Percentiles rank a stretch among this genome's conserved stretches.
phyloP scores from a whole-genome alignment of 2,888 invertebrate genomes.

The Conchocele bisecta region DNA sequence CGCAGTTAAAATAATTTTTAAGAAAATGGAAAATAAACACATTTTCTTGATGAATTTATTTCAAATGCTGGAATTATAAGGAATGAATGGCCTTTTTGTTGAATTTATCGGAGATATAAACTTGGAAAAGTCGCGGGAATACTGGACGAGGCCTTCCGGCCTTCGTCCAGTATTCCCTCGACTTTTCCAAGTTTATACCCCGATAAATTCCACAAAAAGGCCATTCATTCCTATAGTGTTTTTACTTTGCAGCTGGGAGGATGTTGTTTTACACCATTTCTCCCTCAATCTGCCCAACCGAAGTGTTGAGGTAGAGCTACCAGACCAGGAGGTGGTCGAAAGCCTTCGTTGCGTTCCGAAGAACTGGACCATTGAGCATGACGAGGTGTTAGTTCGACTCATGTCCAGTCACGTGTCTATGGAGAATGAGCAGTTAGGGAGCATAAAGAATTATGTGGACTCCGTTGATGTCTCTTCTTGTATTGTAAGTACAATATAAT shows the following conservation, averaged over 20 bases:
- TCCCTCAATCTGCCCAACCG: slow-evolving; percentile 68
- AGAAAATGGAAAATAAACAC: no score
- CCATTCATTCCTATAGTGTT: background rate
- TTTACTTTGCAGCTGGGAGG: slow-evolving; percentile 74
- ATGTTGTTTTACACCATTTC: slow-evolving; percentile 75
- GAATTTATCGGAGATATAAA: no score
- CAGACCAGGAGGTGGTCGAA: slow-evolving; percentile 73
- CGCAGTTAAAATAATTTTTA: no score
- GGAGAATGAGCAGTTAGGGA: slow-evolving; percentile 79
- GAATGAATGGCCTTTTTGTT: no score
- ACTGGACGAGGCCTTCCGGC: no score
- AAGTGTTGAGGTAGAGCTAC: slow-evolving; percentile 55
- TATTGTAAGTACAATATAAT: slow-evolving; percentile 77
- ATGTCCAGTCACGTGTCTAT: slow-evolving; percentile 76
- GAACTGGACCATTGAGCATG: slow-evolving; percentile 79
- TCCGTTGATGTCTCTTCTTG: slow-evolving; percentile 80
- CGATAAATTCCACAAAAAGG: no score
- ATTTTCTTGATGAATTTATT: no score
- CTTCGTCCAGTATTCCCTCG: no score
- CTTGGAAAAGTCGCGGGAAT: no score
- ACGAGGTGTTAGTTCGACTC: slow-evolving; percentile 79
- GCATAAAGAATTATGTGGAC: slow-evolving; percentile 80
- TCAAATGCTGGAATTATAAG: no score
- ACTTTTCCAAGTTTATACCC: no score
- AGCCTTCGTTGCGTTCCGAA: slow-evolving; percentile 67